Conservation (phyloP, 2,113 vertebrate species). For the Macrotis lagotis region DNA sequence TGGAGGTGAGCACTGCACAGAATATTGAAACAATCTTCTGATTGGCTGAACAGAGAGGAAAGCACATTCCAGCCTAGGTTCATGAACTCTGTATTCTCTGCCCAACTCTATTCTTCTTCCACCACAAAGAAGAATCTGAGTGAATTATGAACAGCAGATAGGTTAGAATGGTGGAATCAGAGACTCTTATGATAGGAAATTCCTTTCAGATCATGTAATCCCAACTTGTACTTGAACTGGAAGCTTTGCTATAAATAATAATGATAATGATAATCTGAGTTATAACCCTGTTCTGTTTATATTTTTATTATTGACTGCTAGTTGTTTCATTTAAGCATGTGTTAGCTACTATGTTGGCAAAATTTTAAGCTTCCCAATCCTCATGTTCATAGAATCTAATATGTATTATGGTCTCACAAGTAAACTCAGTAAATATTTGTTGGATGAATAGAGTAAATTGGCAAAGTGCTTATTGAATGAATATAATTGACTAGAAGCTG, state of each 20-base stretch:
- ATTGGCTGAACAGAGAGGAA: not conserved
- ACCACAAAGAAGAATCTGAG: not conserved
- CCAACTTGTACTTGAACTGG: not conserved
- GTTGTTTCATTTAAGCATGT: not conserved
- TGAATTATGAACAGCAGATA: not conserved
- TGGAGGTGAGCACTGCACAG: not conserved
- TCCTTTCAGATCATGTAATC: not conserved
- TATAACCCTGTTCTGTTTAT: not conserved
- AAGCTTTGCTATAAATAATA: not conserved
- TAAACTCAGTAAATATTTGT: not conserved
- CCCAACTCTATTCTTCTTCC: not conserved
- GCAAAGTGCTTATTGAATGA: not conserved
- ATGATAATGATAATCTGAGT: not conserved
- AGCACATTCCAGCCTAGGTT: not conserved
- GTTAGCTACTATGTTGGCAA: not conserved
- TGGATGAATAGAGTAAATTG: rapidly evolving
- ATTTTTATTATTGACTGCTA: not conserved
- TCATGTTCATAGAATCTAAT: not conserved
- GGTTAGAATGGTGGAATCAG: not conserved
- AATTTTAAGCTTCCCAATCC: not conserved
- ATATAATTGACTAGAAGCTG: not conserved
- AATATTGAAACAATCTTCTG: not conserved
- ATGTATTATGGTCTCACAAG: not conserved
- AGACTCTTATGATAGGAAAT: not conserved
- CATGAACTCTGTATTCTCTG: not conserved